Conservation (phyloP, 2,888 invertebrate species). For the Saturnia pavonia region DNA sequence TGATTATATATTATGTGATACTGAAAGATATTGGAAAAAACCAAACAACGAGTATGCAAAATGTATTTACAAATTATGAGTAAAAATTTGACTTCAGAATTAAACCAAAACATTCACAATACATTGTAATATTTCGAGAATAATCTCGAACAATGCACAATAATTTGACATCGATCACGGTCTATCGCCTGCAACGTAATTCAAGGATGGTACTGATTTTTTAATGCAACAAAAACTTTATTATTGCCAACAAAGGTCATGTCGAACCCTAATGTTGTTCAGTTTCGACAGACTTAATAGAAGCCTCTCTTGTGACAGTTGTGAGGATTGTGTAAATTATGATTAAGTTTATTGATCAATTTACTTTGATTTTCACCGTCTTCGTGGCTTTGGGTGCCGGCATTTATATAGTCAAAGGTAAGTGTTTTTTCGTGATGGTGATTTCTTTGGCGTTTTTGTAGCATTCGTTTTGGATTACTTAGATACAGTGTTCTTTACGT, state of each 20-base stretch:
- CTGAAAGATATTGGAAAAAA: no score
- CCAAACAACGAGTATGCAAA: no score
- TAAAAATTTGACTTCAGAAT: background rate
- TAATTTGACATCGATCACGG: conserved; percentile 45
- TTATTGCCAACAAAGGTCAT: conserved; percentile 55
- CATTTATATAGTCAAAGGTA: conserved; percentile 64
- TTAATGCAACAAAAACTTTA: conserved; percentile 41
- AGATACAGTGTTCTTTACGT: no score
- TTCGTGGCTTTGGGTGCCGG: conserved; percentile 43
- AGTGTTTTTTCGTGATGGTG: conserved; percentile 25
- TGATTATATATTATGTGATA: no score
- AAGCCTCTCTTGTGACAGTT: conserved; percentile 32
- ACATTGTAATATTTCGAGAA: conserved; percentile 3
- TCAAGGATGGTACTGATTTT: conserved; percentile 73
- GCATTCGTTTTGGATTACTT: background rate
- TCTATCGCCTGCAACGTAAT: conserved; percentile 37
- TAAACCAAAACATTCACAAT: background rate
- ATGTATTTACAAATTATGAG: no score
- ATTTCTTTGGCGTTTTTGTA: background rate
- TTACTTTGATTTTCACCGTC: conserved; percentile 41
- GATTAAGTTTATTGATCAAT: conserved; percentile 33
- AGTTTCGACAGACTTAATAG: conserved; percentile 37
- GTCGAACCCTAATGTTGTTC: conserved; percentile 36
- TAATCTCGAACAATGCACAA: conserved; percentile 16
- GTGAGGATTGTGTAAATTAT: conserved; percentile 31